Conservation (phyloP, 2,888 invertebrate species). For the Dasysyrphus tricinctus region DNA sequence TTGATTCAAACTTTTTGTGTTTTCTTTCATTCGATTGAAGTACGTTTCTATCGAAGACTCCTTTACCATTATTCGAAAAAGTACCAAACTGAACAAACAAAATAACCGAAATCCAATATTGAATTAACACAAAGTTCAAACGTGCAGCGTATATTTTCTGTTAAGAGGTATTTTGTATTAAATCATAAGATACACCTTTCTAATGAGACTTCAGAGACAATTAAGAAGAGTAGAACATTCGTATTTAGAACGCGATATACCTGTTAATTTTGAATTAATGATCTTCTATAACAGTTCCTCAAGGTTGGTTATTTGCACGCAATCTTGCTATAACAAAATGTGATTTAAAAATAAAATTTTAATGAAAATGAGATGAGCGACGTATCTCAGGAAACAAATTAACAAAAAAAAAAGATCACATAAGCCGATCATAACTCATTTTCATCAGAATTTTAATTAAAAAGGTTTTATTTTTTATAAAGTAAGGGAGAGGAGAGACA, state of each 20-base stretch:
- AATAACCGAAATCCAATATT: constrained; percentile 31
- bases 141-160: background rate
- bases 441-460: constrained; percentile 33
- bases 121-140: constrained; percentile 15
- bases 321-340: constrained; percentile 7
- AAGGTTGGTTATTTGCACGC: constrained; percentile 33
- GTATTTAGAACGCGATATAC: background rate
- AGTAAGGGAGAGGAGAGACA: background rate
- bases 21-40: background rate
- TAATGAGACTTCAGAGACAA: background rate
- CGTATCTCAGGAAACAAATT: background rate
- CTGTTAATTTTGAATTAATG: constrained; percentile 20
- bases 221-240: background rate
- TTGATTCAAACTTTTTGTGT: constrained; percentile 20
- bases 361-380: background rate
- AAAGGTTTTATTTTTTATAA: background rate
- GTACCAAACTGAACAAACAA: constrained; percentile 20
- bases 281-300: background rate
- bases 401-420: constrained; percentile 31
- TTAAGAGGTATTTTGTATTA: background rate
- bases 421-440: constrained; percentile 9
- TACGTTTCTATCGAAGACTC: background rate
- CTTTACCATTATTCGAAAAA: background rate
- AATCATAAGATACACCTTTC: constrained; percentile 5
- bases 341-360: background rate